Evolutionary conservation across 2,888 invertebrate genomes (phyloP).

Genomic region (Eristalinus aeneus): DNA sequence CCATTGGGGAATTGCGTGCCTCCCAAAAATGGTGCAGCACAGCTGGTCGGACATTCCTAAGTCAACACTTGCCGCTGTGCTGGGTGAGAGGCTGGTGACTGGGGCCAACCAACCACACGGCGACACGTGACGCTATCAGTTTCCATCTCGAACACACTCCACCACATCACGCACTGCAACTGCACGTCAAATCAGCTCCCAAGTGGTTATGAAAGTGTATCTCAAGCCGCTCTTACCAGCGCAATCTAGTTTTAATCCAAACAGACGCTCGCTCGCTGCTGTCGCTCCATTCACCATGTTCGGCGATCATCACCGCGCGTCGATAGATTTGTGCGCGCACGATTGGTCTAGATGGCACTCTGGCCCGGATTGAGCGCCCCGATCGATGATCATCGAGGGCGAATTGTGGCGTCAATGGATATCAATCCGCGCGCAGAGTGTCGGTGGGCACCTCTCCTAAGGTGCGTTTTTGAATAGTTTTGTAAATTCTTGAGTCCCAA

Average conservation of each 20-base stretch:
- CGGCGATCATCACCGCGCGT: not conserved
- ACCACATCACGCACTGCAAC: constrained; percentile 5
- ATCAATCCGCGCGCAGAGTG: too few relatives aligned
- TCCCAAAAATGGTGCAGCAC: constrained; percentile 40
- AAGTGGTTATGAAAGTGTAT: constrained; percentile 34
- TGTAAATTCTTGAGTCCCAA: constrained; percentile 40
- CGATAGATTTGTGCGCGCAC: not conserved
- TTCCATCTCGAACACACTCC: constrained; percentile 28
- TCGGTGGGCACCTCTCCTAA: constrained; percentile 13
- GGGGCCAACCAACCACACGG: not conserved
- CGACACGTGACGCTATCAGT: constrained; percentile 36
- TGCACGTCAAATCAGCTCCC: constrained; percentile 28
- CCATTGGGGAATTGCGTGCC: constrained; percentile 44
- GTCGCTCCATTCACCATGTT: not conserved
- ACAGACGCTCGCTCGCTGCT: constrained; percentile 1
- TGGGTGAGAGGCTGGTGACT: not conserved
- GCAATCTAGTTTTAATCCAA: constrained; percentile 28
- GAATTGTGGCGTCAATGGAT: constrained; percentile 8
- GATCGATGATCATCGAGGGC: constrained; percentile 28
- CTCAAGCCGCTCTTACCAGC: not conserved
- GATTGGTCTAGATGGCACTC: not conserved
- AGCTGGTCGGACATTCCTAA: constrained; percentile 27
- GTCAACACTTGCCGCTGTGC: not conserved
- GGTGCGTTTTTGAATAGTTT: constrained; percentile 34
- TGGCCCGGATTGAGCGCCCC: not conserved